A percentile compares a stretch with the other conserved stretches of the same genome.
phyloP scores from a whole-genome alignment of 2,113 vertebrate species.

The Asarcornis scutulata region DNA sequence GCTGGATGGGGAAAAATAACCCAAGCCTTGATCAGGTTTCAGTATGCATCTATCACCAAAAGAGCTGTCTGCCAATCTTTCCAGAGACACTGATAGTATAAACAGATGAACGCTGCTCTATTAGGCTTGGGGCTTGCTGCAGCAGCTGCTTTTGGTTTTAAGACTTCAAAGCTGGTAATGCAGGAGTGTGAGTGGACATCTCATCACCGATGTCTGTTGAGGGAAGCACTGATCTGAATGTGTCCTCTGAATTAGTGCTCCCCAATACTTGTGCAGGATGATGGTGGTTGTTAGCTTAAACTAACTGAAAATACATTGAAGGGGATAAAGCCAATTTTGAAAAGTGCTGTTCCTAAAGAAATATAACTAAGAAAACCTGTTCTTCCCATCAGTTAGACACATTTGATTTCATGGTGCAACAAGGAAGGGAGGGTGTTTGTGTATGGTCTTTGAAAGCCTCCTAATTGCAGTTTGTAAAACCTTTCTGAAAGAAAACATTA shows the following conservation, averaged over 20 bases:
- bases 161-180: conserved; percentile 48
- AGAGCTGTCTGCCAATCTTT: conserved; percentile 60
- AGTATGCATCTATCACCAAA: conserved; percentile 52
- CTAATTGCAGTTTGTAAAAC: neutral
- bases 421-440: neutral
- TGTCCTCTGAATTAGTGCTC: neutral
- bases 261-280: neutral
- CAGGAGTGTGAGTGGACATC: neutral
- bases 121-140: neutral
- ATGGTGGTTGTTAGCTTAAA: neutral
- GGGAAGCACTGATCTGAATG: neutral
- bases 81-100: conserved; percentile 47
- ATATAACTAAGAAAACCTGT: neutral
- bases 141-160: conserved; percentile 77
- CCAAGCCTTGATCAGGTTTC: conserved; percentile 42
- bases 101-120: conserved; percentile 24
- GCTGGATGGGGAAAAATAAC: conserved; percentile 47
- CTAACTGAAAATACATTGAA: neutral
- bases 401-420: neutral
- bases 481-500: neutral
- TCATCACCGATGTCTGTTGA: conserved; percentile 14
- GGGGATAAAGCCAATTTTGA: neutral
- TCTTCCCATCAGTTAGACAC: neutral
- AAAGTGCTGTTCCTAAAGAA: neutral
- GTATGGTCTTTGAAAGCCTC: neutral